Conservation (phyloP, 1,140 invertebrate genomes). For the Cydia fagiglandana region DNA sequence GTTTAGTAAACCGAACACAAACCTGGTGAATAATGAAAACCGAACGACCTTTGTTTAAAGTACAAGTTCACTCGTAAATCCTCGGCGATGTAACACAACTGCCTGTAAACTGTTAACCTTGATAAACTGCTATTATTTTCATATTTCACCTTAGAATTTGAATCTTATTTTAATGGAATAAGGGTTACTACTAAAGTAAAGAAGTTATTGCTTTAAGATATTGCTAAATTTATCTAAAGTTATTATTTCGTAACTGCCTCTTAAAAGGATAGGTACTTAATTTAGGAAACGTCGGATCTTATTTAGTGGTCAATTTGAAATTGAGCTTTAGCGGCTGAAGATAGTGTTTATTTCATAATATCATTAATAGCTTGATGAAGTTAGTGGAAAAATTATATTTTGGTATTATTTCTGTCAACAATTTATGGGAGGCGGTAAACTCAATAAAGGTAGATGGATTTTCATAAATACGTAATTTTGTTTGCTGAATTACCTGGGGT, state of each 20-base stretch:
- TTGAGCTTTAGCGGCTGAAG: background rate
- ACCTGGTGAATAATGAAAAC: slow-evolving; percentile 43
- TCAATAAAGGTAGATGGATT: slow-evolving; percentile 18
- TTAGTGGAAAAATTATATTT: background rate
- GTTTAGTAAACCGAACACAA: slow-evolving; percentile 31
- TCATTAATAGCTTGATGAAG: background rate
- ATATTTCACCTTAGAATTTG: background rate
- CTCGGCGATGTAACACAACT: slow-evolving; percentile 14
- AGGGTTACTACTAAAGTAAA: background rate
- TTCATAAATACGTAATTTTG: slow-evolving; percentile 6
- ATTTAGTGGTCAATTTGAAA: background rate
- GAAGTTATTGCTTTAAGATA: background rate
- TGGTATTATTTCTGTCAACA: slow-evolving; percentile 19
- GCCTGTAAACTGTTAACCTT: background rate
- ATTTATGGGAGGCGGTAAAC: slow-evolving; percentile 11
- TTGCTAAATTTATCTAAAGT: background rate
- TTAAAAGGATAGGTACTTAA: background rate
- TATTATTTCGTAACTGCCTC: slow-evolving; percentile 4
- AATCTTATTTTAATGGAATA: background rate
- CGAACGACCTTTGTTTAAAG: slow-evolving; percentile 41
- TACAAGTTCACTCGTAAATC: slow-evolving; percentile 45
- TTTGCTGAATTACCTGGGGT: background rate
- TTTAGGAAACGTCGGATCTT: background rate
- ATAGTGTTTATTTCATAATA: background rate
- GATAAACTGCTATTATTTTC: background rate